Evolutionary conservation across 2,113 vertebrate species (phyloP).

Genomic region (Laticauda colubrina): DNA sequence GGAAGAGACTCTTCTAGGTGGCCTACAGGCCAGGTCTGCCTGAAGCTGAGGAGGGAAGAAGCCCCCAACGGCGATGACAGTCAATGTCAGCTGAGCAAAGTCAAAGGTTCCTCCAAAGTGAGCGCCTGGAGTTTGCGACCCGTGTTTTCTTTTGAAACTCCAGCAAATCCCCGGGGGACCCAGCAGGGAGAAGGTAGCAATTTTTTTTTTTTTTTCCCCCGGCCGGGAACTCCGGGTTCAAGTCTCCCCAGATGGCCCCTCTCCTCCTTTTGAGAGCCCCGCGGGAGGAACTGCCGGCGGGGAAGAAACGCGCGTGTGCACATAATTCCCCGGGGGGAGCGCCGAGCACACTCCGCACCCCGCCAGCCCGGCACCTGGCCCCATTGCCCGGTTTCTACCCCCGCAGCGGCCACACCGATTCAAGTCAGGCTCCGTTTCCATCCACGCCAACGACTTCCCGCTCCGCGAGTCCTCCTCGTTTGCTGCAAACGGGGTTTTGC

Average conservation of each 20-base stretch:
- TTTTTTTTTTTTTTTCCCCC: too few species aligned
- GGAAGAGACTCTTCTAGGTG: not conserved
- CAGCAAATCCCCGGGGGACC: not conserved
- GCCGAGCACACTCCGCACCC: not conserved
- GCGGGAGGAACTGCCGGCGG: not conserved
- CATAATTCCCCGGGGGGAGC: not conserved
- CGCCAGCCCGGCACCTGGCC: not conserved
- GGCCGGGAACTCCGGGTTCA: not conserved
- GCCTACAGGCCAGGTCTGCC: not conserved
- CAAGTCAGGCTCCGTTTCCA: not conserved
- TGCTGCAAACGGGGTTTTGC: not conserved
- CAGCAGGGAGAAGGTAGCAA: fast-evolving
- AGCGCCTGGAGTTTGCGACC: not conserved
- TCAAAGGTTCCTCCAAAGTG: not conserved
- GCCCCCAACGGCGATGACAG: not conserved
- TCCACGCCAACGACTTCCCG: not conserved
- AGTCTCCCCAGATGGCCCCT: not conserved
- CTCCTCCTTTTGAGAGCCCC: not conserved
- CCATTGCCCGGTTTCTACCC: too few species aligned
- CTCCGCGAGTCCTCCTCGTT: not conserved
- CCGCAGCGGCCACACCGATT: not conserved
- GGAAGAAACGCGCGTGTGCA: not conserved
- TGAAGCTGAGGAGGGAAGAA: not conserved
- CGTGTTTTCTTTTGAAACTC: not conserved
- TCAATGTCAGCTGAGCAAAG: not conserved